Conservation (phyloP, 2,113 vertebrate genomes). For the Azemiops feae region DNA sequence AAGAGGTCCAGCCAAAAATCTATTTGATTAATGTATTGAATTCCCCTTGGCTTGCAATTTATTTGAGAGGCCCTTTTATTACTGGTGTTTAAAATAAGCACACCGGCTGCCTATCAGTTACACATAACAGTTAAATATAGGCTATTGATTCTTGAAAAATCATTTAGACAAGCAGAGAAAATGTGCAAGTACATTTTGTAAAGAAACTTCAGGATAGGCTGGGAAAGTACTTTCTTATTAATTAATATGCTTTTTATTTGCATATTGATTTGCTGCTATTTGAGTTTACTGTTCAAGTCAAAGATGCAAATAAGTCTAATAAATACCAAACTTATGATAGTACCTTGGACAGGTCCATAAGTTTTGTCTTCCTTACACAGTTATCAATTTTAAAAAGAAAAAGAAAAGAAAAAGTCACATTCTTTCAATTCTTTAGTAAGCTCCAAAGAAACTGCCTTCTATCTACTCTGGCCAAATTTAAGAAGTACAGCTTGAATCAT, state of each 20-base stretch:
- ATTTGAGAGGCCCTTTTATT: slow-evolving; percentile 26
- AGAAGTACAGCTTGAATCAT: background rate
- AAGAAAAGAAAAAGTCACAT: background rate
- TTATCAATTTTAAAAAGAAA: background rate
- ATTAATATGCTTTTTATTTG: background rate
- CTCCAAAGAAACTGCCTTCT: background rate
- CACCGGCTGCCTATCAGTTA: slow-evolving; percentile 1
- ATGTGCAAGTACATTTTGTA: background rate
- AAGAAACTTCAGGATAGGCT: background rate
- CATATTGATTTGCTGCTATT: background rate
- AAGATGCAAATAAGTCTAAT: background rate
- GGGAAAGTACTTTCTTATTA: background rate
- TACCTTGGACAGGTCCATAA: background rate
- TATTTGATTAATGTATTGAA: slow-evolving; percentile 18
- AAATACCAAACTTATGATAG: background rate
- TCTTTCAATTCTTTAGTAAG: background rate
- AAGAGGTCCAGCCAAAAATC: slow-evolving; percentile 19
- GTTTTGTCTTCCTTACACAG: background rate
- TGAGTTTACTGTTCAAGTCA: background rate
- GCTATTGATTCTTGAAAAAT: slow-evolving; percentile 22
- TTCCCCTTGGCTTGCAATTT: slow-evolving; percentile 26
- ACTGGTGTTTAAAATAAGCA: slow-evolving; percentile 17
- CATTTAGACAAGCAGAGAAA: background rate
- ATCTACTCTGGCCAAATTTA: background rate
- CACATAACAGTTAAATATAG: background rate